These are phyloP conservation scores for Pipistrellus nathusii DNA, from an alignment of 2,797 vertebrate genomes.

Conservation along the genomic window DNA sequence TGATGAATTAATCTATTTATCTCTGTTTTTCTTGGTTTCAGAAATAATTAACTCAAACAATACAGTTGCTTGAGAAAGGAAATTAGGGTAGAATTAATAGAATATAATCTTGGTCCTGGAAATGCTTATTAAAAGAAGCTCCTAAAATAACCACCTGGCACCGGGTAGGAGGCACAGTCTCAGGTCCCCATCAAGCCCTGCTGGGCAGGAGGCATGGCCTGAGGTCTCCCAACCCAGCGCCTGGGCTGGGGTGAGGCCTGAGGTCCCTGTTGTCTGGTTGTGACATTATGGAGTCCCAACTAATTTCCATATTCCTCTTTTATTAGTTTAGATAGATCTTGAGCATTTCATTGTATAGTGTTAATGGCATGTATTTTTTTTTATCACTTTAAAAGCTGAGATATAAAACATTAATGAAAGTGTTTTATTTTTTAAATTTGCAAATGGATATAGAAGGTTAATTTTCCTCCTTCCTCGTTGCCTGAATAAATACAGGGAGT, in stretches of 20 bases:
- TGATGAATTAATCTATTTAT: background rate
- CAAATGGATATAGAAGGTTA: background rate
- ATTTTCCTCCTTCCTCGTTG: background rate
- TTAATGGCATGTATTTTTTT: conserved; percentile 43
- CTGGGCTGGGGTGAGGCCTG: too few species aligned
- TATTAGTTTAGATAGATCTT: background rate
- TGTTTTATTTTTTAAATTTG: conserved; percentile 11
- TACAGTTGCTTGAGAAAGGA: background rate
- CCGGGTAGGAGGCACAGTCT: too few species aligned
- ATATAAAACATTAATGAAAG: background rate
- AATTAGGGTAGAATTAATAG: background rate
- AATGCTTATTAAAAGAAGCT: background rate
- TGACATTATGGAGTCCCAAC: too few species aligned
- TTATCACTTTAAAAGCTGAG: conserved; percentile 1
- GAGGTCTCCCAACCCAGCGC: too few species aligned
- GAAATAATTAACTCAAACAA: conserved; percentile 11
- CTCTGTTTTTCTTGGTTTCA: conserved; percentile 19
- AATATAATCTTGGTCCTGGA: background rate
- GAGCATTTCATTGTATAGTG: background rate
- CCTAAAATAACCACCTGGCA: background rate
- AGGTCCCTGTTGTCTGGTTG: too few species aligned
- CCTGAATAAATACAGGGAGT: background rate
- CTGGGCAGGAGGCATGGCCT: too few species aligned
- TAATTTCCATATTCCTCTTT: too few species aligned
- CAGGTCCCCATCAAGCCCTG: too few species aligned